Percentiles rank a stretch among this genome's conserved stretches.
phyloP scores from a whole-genome alignment of 64 coral and sea anemone species.

The Montipora capricornis region DNA sequence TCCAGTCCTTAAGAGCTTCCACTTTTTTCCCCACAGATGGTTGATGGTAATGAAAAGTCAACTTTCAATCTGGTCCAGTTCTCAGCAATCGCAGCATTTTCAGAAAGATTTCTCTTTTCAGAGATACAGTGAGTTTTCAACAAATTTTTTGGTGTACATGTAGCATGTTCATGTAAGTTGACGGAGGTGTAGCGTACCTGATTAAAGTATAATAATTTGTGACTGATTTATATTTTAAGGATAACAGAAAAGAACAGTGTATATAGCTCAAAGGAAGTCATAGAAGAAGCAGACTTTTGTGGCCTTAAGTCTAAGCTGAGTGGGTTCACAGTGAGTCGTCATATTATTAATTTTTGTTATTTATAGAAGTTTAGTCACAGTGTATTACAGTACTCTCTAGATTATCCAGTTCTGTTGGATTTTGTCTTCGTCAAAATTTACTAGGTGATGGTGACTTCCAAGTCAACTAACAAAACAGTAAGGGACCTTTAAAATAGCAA shows the following conservation, averaged over 20 bases:
- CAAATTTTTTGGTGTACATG: background rate
- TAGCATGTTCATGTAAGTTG: no score
- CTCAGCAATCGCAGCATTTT: slow-evolving; percentile 95
- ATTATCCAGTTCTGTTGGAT: no score
- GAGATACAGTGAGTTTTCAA: slow-evolving; percentile 78
- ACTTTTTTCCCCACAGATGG: slow-evolving; percentile 60
- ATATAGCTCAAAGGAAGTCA: slow-evolving; percentile 87
- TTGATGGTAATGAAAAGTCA: slow-evolving; percentile 79
- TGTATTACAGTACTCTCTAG: background rate
- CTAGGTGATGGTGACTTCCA: no score
- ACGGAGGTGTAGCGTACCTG: no score
- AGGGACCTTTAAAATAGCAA: no score
- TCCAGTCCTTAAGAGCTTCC: no score
- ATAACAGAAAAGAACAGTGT: slow-evolving; percentile 72
- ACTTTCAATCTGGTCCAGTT: slow-evolving; percentile 89
- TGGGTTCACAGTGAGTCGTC: slow-evolving; percentile 79
- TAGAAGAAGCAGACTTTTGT: slow-evolving; percentile 98
- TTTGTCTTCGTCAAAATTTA: no score
- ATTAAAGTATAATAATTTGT: background rate
- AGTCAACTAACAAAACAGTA: no score
- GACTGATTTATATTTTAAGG: slow-evolving; percentile 28
- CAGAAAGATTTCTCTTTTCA: slow-evolving; percentile 89
- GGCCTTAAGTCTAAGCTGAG: slow-evolving; percentile 89
- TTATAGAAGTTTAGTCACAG: background rate
- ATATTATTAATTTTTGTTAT: background rate